These are phyloP conservation scores for Diadumene lineata DNA, from an alignment of 92 coral and sea anemone genomes.

Conservation along the genomic window DNA sequence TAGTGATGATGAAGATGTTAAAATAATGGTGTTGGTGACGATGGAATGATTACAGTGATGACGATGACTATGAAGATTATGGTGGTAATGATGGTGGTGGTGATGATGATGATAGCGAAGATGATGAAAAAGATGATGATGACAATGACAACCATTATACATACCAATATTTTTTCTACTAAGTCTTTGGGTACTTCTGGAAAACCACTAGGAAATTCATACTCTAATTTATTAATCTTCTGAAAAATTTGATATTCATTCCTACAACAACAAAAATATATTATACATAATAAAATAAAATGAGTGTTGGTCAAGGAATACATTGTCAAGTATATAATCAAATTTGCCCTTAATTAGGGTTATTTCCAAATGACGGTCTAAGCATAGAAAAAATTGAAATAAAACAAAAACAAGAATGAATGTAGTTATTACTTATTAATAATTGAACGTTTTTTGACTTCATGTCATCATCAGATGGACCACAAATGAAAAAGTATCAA, in stretches of 20 bases:
- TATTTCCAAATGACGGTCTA: no score
- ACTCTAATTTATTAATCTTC: conserved; percentile 86
- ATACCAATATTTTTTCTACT: conserved; percentile 82
- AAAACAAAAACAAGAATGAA: no score
- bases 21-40: neutral
- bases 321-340: no score
- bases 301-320: neutral
- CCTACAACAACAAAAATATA: conserved; percentile 36
- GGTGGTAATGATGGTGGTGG: neutral
- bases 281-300: conserved; percentile 6
- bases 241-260: conserved; percentile 98
- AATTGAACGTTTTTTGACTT: no score
- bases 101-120: neutral
- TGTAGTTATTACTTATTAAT: no score
- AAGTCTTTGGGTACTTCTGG: conserved; percentile 85
- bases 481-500: no score
- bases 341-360: no score
- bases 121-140: neutral
- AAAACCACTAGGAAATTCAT: conserved; percentile 91
- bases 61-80: neutral
- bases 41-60: neutral
- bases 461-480: no score
- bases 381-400: no score
- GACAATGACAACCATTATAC: conserved; percentile 4
- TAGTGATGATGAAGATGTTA: neutral